Percentiles rank a stretch among this genome's conserved stretches.
Conservation (phyloP, 2,888 invertebrate species). For the Meta bourneti region DNA sequence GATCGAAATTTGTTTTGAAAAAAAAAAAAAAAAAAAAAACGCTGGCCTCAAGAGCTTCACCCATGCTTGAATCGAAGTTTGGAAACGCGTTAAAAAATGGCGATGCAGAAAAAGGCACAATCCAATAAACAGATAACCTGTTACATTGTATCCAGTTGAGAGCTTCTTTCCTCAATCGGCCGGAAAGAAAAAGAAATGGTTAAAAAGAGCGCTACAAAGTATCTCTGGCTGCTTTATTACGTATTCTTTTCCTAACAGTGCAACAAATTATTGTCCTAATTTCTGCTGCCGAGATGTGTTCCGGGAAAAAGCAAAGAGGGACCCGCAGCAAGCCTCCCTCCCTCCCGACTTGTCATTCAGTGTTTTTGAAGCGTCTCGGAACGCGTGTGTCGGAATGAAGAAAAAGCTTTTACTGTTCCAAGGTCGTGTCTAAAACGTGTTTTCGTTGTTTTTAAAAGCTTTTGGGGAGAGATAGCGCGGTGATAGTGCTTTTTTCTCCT, state of each 20-base stretch:
- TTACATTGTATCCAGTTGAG: slow-evolving; percentile 25
- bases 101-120: neutral
- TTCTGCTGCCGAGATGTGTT: slow-evolving; percentile 16
- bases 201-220: neutral
- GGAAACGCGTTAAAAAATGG: neutral
- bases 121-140: slow-evolving; percentile 3
- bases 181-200: neutral
- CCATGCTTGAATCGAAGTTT: neutral
- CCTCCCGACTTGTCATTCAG: slow-evolving; percentile 24
- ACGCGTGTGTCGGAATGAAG: neutral
- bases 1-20: neutral
- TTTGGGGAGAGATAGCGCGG: slow-evolving; percentile 13
- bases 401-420: slow-evolving; percentile 13
- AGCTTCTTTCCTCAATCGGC: neutral
- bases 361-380: slow-evolving; percentile 5
- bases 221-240: too few species aligned
- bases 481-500: slow-evolving; percentile 3
- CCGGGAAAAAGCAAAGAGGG: neutral
- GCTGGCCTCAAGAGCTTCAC: neutral
- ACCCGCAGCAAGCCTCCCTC: neutral
- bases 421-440: slow-evolving; percentile 49
- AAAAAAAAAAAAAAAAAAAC: neutral
- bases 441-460: slow-evolving; percentile 39
- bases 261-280: slow-evolving; percentile 22
- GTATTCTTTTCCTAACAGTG: too few species aligned